Evolutionary conservation across 2,797 vertebrate genomes (phyloP), one percentile per base, ranked within the genome.

Genomic region (Nannoperca australis): DNA sequence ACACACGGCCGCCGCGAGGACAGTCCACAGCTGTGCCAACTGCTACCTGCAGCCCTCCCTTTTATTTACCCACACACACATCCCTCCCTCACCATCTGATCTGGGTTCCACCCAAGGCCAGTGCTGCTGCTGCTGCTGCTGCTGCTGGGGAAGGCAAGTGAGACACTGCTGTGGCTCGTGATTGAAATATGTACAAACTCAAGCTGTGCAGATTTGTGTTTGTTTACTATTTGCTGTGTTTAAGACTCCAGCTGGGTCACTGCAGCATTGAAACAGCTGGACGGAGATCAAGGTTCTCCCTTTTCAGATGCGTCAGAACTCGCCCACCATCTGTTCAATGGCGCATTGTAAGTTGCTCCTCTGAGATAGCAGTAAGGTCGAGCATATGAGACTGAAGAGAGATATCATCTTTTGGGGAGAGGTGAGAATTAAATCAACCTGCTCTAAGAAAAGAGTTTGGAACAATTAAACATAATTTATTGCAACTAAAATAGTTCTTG

Each of bases 11-110:
- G 14, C 49, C 0, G 15, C 3, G 7, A 70, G 77, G 75, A 73
- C 63, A 47, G 66, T 67, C 61, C 54, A 59, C 86, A 93, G 91
- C 91, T 93, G 88, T 85, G 70, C 81, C 90, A 88, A 92, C 84
- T 73, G 47, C 73, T 70, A 85, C 79, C 73, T 88, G 82, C 79
- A 70, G 47, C 76, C 49, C 62, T 69, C 64, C 30, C 75, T 69
- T 32, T 45, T 63, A 78, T 38, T 69, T 74, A 55, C 44, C 12
- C 20, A 1, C 34, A 51, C n/a, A 51, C n/a, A 24, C n/a, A 5
- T n/a, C 47, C 20, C 5, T 4, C 51, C 40, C 32, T 40, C 68
- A 34, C 60, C 30, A 54, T 84, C 36, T 67, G 51, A 85, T 77
- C 73, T 44, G 55, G 38, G 69, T 65, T 3, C 24, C 71, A 34